Evolutionary conservation across 2,113 vertebrate species (phyloP).

Genomic region (Chrysemys picta): DNA sequence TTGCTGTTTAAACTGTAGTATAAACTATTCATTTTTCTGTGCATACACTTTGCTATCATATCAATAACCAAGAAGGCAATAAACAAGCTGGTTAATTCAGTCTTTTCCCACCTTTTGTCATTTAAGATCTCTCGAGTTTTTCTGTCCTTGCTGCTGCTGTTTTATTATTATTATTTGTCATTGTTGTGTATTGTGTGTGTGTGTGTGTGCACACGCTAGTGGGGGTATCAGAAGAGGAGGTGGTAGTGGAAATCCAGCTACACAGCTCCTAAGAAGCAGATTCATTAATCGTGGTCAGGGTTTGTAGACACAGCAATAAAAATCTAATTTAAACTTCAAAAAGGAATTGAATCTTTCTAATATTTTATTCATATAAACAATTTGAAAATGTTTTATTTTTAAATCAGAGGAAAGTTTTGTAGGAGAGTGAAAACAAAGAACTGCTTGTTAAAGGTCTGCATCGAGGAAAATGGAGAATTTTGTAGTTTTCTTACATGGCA

Average conservation of each 20-base stretch:
- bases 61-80: rapidly evolving
- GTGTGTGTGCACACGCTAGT: rapidly evolving
- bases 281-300: background rate
- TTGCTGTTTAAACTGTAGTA: background rate
- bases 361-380: background rate
- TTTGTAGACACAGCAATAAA: conserved; percentile 13
- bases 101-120: background rate
- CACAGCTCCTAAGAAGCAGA: background rate
- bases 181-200: background rate
- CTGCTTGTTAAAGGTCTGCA: background rate
- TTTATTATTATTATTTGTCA: background rate
- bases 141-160: background rate
- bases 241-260: background rate
- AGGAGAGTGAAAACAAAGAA: background rate
- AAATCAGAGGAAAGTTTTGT: background rate
- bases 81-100: rapidly evolving
- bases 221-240: background rate
- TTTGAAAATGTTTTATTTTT: background rate
- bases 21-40: background rate
- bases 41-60: background rate
- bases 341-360: background rate
- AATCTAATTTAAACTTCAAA: conserved; percentile 37
- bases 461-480: background rate
- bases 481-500: background rate
- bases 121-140: background rate